A percentile compares a stretch with the other conserved stretches of the same genome.
phyloP scores from a whole-genome alignment of 2,888 invertebrate genomes.

The Lissocephala sabroskyi region DNA sequence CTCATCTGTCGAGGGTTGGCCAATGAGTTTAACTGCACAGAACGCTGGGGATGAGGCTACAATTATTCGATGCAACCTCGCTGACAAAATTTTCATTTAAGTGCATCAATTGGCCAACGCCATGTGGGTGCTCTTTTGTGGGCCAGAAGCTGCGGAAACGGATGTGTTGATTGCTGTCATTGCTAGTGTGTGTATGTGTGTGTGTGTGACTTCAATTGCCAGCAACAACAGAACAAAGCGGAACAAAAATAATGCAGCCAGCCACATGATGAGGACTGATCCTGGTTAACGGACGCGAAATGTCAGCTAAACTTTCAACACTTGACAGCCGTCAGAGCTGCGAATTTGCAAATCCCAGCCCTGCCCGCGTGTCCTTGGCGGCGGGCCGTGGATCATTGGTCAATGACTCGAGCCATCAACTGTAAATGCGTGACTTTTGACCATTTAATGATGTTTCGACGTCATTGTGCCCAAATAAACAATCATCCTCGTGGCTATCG shows the following conservation, averaged over 20 bases:
- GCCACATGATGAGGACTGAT: conserved; percentile 26
- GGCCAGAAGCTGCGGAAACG: conserved; percentile 44
- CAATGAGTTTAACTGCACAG: too few relatives aligned
- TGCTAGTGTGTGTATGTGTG: background rate
- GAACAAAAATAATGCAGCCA: background rate
- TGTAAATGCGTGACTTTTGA: conserved; percentile 62
- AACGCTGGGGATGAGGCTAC: too few relatives aligned
- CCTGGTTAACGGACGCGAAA: conserved; percentile 63
- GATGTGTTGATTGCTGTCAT: conserved; percentile 44
- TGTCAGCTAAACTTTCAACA: conserved; percentile 59
- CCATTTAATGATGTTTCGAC: conserved; percentile 61
- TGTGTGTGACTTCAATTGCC: too few relatives aligned
- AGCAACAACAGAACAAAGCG: background rate
- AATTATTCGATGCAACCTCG: too few relatives aligned
- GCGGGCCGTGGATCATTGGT: conserved; percentile 4
- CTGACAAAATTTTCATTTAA: conserved; percentile 29
- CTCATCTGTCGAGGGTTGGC: too few relatives aligned
- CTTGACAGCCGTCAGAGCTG: conserved; percentile 34
- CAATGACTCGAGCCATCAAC: conserved; percentile 50
- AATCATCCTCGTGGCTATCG: conserved; percentile 35
- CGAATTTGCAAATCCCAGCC: background rate
- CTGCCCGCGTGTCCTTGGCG: background rate
- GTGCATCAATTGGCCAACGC: conserved; percentile 38
- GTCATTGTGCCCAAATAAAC: conserved; percentile 55
- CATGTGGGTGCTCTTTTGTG: conserved; percentile 26